Evolutionary conservation across 2,888 invertebrate genomes (phyloP).

Genomic region (Lacanobia wlatinum): DNA sequence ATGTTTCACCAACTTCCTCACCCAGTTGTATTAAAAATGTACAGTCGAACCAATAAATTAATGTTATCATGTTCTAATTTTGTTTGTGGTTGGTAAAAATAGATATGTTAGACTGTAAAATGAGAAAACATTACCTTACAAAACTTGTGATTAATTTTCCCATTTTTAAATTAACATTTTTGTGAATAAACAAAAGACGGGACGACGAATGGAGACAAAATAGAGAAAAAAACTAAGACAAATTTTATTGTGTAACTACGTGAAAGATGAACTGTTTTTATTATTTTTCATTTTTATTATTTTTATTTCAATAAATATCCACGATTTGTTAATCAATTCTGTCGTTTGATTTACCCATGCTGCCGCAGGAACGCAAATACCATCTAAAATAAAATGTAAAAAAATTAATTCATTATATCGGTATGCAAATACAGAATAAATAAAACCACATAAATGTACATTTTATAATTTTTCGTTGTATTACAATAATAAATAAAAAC

Average conservation of each 20-base stretch:
- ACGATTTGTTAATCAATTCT: conserved; percentile 88
- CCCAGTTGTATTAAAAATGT: conserved; percentile 52
- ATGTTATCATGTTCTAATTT: conserved; percentile 60
- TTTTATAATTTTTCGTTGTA: too few relatives aligned
- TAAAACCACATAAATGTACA: too few relatives aligned
- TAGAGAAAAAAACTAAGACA: conserved; percentile 87
- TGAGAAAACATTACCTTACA: conserved; percentile 39
- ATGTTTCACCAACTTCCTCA: conserved; percentile 47
- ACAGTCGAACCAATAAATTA: conserved; percentile 55
- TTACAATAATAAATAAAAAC: too few relatives aligned
- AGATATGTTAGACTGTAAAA: conserved; percentile 59
- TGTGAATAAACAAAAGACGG: conserved; percentile 47
- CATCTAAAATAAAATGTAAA: too few relatives aligned
- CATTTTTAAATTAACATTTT: conserved; percentile 34
- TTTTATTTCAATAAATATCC: conserved; percentile 91
- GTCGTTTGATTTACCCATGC: conserved; percentile 78
- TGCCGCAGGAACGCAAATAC: neutral
- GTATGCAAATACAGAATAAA: too few relatives aligned
- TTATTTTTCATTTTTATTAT: conserved; percentile 91
- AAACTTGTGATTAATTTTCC: conserved; percentile 43
- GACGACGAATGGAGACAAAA: conserved; percentile 82
- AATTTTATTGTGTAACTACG: conserved; percentile 90
- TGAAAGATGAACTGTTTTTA: conserved; percentile 91
- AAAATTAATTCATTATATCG: too few relatives aligned
- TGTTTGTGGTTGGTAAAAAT: conserved; percentile 63